phyloP scores from a whole-genome alignment of 2,113 vertebrate genomes.

The Heloderma charlesbogerti region DNA sequence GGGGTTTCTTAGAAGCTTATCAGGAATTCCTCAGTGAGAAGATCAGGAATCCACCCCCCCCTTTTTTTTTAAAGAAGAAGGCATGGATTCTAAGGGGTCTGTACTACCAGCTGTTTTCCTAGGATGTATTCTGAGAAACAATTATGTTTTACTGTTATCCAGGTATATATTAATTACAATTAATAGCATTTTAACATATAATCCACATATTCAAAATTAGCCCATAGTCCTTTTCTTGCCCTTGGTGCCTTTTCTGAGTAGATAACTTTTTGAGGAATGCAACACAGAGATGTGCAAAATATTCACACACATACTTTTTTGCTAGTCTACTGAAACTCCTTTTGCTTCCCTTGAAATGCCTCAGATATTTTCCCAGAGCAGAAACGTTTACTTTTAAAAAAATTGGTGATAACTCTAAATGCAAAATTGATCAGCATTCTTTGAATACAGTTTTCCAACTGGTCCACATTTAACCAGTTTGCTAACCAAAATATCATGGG shows the following conservation, averaged over 20 bases:
- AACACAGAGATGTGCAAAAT: background rate
- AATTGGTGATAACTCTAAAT: background rate
- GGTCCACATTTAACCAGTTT: no score
- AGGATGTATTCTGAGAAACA: background rate
- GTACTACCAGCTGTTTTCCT: background rate
- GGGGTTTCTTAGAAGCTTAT: no score
- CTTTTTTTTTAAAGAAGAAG: no score
- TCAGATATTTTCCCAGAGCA: background rate
- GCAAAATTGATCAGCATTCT: background rate
- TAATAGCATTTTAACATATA: background rate
- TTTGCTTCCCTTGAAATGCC: background rate
- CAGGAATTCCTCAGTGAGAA: no score
- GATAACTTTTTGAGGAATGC: background rate
- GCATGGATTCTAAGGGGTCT: background rate
- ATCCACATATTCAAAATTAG: background rate
- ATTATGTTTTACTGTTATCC: background rate
- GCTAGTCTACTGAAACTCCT: background rate
- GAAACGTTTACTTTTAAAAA: background rate
- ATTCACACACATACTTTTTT: accelerated
- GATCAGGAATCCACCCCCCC: no score
- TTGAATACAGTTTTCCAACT: no score
- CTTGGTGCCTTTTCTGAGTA: background rate
- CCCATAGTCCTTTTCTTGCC: background rate
- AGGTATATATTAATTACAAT: background rate
- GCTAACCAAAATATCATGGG: no score